phyloP scores from a whole-genome alignment of 2,797 vertebrate genomes.

The Neosilurus hyrtlii region DNA sequence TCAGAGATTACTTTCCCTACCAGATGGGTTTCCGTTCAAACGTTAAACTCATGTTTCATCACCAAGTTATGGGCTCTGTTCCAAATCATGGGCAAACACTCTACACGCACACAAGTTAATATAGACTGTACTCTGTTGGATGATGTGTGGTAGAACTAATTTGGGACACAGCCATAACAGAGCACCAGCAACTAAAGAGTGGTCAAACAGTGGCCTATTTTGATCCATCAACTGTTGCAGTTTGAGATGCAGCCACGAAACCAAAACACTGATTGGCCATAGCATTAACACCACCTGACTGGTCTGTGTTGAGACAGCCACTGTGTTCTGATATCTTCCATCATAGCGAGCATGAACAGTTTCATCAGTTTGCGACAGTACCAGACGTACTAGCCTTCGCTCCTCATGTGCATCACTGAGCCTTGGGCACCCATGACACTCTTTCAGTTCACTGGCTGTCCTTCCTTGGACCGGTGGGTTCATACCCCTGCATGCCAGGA shows the following conservation, averaged over 20 bases:
- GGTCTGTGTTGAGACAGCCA: too few species aligned
- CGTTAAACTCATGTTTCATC: not conserved
- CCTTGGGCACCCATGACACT: too few species aligned
- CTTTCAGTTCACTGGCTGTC: too few species aligned
- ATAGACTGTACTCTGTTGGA: not conserved
- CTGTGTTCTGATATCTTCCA: too few species aligned
- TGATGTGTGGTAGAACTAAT: not conserved
- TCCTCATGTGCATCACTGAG: too few species aligned
- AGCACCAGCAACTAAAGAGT: not conserved
- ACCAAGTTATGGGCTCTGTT: not conserved
- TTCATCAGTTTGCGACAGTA: too few species aligned
- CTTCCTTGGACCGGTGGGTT: too few species aligned
- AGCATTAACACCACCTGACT: too few species aligned
- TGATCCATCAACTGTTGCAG: not conserved
- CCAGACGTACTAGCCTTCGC: too few species aligned
- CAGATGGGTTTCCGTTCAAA: not conserved
- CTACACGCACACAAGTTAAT: not conserved
- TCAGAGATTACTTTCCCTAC: not conserved
- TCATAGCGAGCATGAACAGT: too few species aligned
- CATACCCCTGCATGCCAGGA: too few species aligned
- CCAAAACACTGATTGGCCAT: too few species aligned
- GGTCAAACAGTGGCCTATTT: not conserved
- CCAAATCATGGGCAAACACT: not conserved
- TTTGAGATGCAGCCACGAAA: not conserved
- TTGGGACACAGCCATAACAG: not conserved